These are phyloP conservation scores for Zaprionus kolodkinae DNA, from an alignment of 1,140 invertebrate species.

Conservation along the genomic window DNA sequence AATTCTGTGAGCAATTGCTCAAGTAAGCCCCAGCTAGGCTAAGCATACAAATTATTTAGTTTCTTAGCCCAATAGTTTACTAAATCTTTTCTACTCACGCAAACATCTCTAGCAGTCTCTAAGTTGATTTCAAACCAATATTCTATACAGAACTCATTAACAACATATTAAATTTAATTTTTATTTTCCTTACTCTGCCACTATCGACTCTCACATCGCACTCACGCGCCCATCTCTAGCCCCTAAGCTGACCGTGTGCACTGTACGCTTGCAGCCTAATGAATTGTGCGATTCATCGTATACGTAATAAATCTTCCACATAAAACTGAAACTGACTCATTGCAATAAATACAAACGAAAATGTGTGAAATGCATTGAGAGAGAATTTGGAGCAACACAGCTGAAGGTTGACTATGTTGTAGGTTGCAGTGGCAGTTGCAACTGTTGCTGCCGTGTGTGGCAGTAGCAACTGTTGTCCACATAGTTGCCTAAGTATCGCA, in stretches of 20 bases:
- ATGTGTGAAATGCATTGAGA: slow-evolving; percentile 49
- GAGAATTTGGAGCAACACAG: slow-evolving; percentile 27
- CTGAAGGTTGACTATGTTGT: slow-evolving; percentile 46
- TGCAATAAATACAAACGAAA: slow-evolving; percentile 15
- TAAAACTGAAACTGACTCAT: slow-evolving; percentile 27
- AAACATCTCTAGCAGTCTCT: not conserved
- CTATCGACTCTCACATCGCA: not conserved
- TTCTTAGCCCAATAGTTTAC: not conserved
- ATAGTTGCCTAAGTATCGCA: not conserved
- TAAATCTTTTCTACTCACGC: not conserved
- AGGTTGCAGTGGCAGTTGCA: slow-evolving; percentile 34
- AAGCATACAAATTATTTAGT: too few relatives aligned
- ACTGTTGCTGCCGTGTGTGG: not conserved
- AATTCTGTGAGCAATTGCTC: too few relatives aligned
- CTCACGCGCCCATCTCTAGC: slow-evolving; percentile 31
- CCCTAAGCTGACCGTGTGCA: not conserved
- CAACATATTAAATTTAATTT: too few relatives aligned
- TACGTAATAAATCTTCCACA: slow-evolving; percentile 41
- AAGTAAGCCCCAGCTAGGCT: too few relatives aligned
- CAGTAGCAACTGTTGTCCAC: not conserved
- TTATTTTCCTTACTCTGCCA: not conserved
- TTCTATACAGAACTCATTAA: too few relatives aligned
- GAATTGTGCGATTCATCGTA: slow-evolving; percentile 36
- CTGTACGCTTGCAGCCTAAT: slow-evolving; percentile 32
- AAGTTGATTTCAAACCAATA: too few relatives aligned